Conservation (phyloP, 92 coral and sea anemone genomes). For the Pocillopora meandrina region DNA sequence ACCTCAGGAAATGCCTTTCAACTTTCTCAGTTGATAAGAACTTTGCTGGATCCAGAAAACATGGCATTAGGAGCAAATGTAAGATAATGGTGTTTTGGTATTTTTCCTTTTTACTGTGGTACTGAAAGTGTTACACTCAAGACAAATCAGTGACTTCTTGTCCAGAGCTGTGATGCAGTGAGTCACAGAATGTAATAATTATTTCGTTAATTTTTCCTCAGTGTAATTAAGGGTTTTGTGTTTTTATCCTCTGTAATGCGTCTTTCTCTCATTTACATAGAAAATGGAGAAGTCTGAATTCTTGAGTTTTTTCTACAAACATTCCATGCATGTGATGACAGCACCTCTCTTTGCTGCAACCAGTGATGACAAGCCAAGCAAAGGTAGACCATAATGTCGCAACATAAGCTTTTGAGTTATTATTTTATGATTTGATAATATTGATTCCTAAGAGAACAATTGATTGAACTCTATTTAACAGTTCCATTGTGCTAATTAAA, state of each 20-base stretch:
- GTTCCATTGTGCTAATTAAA: too few species aligned
- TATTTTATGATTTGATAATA: not conserved
- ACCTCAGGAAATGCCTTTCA: constrained; percentile 89
- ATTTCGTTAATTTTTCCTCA: not conserved
- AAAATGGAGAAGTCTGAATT: constrained; percentile 99
- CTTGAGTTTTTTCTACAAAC: constrained; percentile 97
- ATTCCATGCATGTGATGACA: constrained; percentile 95
- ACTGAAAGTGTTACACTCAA: too few species aligned
- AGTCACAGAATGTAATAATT: not conserved
- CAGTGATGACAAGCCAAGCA: constrained; percentile 77
- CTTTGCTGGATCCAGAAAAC: constrained; percentile 96
- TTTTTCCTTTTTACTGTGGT: not conserved
- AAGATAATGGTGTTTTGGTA: constrained; percentile 42
- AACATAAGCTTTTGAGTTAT: not conserved
- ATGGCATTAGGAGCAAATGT: constrained; percentile 99
- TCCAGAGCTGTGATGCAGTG: too few species aligned
- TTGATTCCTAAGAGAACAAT: not conserved
- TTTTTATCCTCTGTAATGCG: not conserved
- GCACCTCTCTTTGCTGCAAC: constrained; percentile 98
- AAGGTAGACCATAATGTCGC: constrained; percentile 27
- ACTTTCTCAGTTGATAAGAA: constrained; percentile 86
- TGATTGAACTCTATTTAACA: too few species aligned
- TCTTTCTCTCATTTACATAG: constrained; percentile 40
- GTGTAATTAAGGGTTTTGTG: not conserved
- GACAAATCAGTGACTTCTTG: too few species aligned